These are phyloP conservation scores for Tiliqua scincoides DNA, from an alignment of 2,113 vertebrate genomes.

Conservation along the genomic window DNA sequence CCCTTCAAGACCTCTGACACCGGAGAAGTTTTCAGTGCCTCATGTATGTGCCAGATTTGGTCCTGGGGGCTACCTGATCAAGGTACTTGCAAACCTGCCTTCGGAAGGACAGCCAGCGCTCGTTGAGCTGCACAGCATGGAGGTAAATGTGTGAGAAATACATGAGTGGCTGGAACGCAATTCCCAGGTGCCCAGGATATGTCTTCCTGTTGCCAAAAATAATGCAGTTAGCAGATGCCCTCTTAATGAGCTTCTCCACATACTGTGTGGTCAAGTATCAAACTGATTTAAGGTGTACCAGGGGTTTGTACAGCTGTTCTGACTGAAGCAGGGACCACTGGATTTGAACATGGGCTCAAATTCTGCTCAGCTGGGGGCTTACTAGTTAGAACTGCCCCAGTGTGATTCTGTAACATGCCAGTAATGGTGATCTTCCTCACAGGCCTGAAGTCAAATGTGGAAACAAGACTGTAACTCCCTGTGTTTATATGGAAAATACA, in stretches of 20 bases:
- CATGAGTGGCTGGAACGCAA: background rate
- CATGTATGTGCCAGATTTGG: slow-evolving; percentile 94
- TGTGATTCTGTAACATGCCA: background rate
- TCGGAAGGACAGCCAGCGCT: slow-evolving; percentile 95
- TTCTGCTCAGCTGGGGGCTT: too few relatives aligned
- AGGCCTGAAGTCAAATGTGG: background rate
- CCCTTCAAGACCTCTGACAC: slow-evolving; percentile 89
- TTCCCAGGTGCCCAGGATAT: background rate
- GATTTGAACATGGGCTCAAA: too few relatives aligned
- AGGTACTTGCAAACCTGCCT: slow-evolving; percentile 92
- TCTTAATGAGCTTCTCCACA: too few relatives aligned
- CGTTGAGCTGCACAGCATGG: slow-evolving; percentile 93
- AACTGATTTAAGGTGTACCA: too few relatives aligned
- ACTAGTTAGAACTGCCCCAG: too few relatives aligned
- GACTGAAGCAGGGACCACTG: too few relatives aligned
- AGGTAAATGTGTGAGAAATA: slow-evolving; percentile 78
- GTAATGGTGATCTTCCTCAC: background rate
- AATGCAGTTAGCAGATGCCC: background rate
- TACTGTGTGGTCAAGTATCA: too few relatives aligned
- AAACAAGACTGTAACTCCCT: background rate
- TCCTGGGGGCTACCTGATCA: slow-evolving; percentile 91
- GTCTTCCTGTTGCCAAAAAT: background rate
- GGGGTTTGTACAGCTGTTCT: too few relatives aligned
- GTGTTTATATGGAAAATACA: too few relatives aligned
- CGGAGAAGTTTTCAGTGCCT: slow-evolving; percentile 92